These are phyloP conservation scores for Drosophila virilis DNA, from an alignment of 1,140 invertebrate species.

Conservation along the genomic window DNA sequence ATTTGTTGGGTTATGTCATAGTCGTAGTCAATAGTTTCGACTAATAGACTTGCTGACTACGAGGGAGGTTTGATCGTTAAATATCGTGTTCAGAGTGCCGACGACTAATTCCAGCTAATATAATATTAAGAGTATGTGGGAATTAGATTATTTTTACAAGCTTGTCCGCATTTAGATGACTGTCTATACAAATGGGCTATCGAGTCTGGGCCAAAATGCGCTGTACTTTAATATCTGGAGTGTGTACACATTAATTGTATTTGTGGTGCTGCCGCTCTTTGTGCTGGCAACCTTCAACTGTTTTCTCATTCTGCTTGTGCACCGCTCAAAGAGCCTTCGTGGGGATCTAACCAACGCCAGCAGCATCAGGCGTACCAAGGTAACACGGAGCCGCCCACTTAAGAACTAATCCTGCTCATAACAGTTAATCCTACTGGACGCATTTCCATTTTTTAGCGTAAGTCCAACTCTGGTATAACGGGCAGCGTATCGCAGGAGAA, in stretches of 20 bases:
- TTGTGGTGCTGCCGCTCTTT: constrained; percentile 88
- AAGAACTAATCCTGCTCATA: not conserved
- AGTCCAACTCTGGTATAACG: constrained; percentile 54
- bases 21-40: too few relatives aligned
- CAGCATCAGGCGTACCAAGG: constrained; percentile 74
- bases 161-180: constrained; percentile 49
- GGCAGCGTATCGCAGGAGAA: constrained; percentile 86
- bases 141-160: not conserved
- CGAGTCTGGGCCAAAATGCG: constrained; percentile 85
- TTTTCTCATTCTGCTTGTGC: constrained; percentile 89
- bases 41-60: too few relatives aligned
- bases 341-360: constrained; percentile 86
- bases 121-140: too few relatives aligned
- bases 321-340: constrained; percentile 85
- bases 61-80: too few relatives aligned
- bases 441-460: constrained; percentile 39
- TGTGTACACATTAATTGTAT: constrained; percentile 88
- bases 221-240: constrained; percentile 88
- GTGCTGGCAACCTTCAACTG: constrained; percentile 90
- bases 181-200: constrained; percentile 55
- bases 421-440: not conserved
- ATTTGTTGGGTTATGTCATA: too few relatives aligned
- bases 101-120: too few relatives aligned
- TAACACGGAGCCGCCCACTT: constrained; percentile 29
- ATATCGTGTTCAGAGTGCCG: too few relatives aligned